Base-by-base conservation (phyloP, 2,888 invertebrate genomes). In the Pollenia griseotomentosa region DNA sequence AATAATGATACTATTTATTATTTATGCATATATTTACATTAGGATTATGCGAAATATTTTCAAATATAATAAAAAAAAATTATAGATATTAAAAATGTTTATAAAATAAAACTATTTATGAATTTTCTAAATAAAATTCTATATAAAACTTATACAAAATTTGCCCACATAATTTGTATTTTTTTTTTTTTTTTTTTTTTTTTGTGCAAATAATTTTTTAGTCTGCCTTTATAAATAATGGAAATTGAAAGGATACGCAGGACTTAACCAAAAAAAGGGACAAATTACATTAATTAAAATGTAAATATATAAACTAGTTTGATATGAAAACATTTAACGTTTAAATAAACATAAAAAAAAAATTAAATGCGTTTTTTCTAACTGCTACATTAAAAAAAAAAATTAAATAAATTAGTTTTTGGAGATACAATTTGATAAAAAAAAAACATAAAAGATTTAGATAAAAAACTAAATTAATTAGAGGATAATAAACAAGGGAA, bases 31-130 rank as follows among this genome's bases (percentile, higher is more conserved):
- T 70, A 70, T 83, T 83, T 77, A 42, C 55, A 77, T 70, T 61
- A 63, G 77, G 77, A 77, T 83, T 77, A 83, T 77, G 83, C 53
- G 66, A 66, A 75, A 82, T 75, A 75, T 68, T 51, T 66, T 59
- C 48, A 19, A 57, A 63, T 57, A 57, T 65, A 63, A 40, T 14
- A 65, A 33, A 57, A 55, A 23, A 53, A n/a, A 48, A 46, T 63
- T 42, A 12, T 46, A 46, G 53, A 66, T 33, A 68, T 59, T 48
- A 48, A 40, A 68, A 68, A 19, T 55, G 44, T 53, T n/a, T 19
- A 70, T 55, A 55, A 61, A 53, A 16, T 80, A 51, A 14, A 33
- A 59, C 44, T 46, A 59, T 78, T 55, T 48, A 44, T 57, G 11
- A 6, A 7, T 11, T 9, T 23, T 16, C 11, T 51, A 23, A n/a